Conservation (phyloP, 2,113 vertebrate species). For the Sarotherodon lohbergeri region DNA sequence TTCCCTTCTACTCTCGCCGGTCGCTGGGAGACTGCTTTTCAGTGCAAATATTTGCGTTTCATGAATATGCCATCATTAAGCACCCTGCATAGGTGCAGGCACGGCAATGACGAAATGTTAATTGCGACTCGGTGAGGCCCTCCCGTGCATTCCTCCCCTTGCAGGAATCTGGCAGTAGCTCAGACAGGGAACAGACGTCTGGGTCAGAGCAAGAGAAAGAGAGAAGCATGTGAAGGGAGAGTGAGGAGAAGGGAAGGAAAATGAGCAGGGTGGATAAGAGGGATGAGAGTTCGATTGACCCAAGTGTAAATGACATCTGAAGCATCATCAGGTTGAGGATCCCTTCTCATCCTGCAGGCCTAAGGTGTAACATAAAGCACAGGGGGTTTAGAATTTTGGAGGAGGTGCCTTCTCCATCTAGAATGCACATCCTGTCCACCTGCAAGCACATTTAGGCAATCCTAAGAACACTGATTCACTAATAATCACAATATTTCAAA, state of each 20-base stretch:
- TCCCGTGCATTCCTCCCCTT: conserved; percentile 52
- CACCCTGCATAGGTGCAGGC: conserved; percentile 54
- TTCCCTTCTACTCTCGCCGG: conserved; percentile 12
- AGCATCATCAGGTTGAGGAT: neutral
- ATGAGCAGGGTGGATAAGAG: neutral
- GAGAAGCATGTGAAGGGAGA: neutral
- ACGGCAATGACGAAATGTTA: conserved; percentile 55
- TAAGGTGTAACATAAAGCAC: neutral
- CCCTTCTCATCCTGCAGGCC: neutral
- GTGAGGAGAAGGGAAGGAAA: neutral
- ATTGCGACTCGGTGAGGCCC: conserved; percentile 56
- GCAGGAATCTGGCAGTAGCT: conserved; percentile 63
- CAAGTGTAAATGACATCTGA: neutral
- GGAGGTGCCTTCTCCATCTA: neutral
- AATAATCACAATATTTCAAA: neutral
- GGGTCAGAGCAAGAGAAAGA: conserved; percentile 32
- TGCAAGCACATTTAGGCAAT: neutral
- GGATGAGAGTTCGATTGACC: neutral
- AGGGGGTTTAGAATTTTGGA: neutral
- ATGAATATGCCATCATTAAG: conserved; percentile 59
- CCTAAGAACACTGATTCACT: neutral
- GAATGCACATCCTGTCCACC: neutral
- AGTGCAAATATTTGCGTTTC: conserved; percentile 68
- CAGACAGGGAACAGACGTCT: conserved; percentile 62
- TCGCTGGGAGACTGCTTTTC: conserved; percentile 57